Evolutionary conservation across 2,888 invertebrate genomes (phyloP), one percentile per base, ranked within the genome.

Genomic region (Sesamia inferens): DNA sequence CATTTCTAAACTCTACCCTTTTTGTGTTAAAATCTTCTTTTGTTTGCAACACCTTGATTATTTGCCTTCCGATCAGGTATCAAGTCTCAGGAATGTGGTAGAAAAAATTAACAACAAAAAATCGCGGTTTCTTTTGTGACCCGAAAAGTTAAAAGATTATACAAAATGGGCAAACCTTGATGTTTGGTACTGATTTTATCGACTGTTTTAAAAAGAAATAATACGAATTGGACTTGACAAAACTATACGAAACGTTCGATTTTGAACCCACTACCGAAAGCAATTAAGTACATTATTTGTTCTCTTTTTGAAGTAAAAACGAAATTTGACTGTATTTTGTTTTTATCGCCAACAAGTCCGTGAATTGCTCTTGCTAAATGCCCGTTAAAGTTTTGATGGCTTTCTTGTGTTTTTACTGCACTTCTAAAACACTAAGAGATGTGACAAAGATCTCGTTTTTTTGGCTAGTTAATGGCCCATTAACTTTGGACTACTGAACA

Each of bases 171-270:
- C 92, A 89, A 93, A 93, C 93, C 93, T 93, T 81, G 89, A 79
- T 92, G 92, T 94, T 92, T 91, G 90, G 89, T 89, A 90, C 90
- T 82, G 92, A 93, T 94, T 93, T 92, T 95, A 94, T 94, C 93
- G 90, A 87, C 87, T 39, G 83, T 89, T 91, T 90, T 84, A 89
- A 91, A 91, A 90, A 90, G 90, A 92, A 85, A 86, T 70, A 79
- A 82, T 81, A 73, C 71, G 71, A 69, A 78, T 68, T 81, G 80
- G 76, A 66, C 68, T 63, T 73, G 11, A 73, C 77, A 83, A 80
- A 82, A 73, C 51, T 39, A 8, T 31, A 4, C 5, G 2, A 6
- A 7, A 10, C 57, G 65, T n/a, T 61, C 61, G 16, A 85, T 77
- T 83, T 76, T 81, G 10, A 69, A 69, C 78, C 47, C 10, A 79